Percentiles rank a stretch among this genome's conserved stretches.
These are phyloP conservation scores for Toxotes chatareus DNA, from an alignment of 2,113 vertebrate genomes.

Conservation along the genomic window DNA sequence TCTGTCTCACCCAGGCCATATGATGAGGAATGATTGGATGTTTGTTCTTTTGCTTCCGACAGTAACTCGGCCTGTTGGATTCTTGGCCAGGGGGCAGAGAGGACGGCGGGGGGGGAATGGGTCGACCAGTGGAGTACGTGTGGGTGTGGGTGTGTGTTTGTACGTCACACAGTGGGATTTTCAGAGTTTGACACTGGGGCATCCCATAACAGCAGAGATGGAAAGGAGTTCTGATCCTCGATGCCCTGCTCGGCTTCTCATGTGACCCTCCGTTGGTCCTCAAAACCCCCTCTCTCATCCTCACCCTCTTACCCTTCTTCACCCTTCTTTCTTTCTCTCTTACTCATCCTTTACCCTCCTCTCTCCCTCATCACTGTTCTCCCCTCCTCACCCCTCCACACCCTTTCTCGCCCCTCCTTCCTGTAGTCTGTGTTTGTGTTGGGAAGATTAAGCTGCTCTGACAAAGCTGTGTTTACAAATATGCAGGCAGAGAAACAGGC, in stretches of 20 bases:
- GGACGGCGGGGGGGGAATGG: neutral
- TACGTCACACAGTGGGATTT: conserved; percentile 17
- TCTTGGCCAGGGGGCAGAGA: conserved; percentile 23
- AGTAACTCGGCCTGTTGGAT: conserved; percentile 39
- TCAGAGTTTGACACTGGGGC: conserved; percentile 53
- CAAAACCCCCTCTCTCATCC: conserved; percentile 18
- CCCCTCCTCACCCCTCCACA: conserved; percentile 31
- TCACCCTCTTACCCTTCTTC: conserved; percentile 5
- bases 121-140: conserved; percentile 1
- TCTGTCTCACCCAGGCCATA: conserved; percentile 62
- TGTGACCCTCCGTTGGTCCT: conserved; percentile 31
- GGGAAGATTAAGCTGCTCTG: conserved; percentile 88
- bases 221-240: conserved; percentile 59
- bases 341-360: conserved; percentile 23
- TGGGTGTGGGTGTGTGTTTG: conserved; percentile 4
- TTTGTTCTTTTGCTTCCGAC: conserved; percentile 48
- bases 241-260: conserved; percentile 28
- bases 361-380: conserved; percentile 10
- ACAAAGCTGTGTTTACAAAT: conserved; percentile 88
- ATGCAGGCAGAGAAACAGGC: conserved; percentile 88
- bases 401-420: conserved; percentile 66
- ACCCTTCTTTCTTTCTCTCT: conserved; percentile 8
- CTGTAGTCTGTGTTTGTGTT: conserved; percentile 83
- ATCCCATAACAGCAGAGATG: conserved; percentile 42
- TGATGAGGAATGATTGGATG: conserved; percentile 43